Percentiles rank a stretch among this genome's conserved stretches.
Evolutionary conservation across 1,140 invertebrate species (phyloP).

Genomic region (Drosophila busckii): DNA sequence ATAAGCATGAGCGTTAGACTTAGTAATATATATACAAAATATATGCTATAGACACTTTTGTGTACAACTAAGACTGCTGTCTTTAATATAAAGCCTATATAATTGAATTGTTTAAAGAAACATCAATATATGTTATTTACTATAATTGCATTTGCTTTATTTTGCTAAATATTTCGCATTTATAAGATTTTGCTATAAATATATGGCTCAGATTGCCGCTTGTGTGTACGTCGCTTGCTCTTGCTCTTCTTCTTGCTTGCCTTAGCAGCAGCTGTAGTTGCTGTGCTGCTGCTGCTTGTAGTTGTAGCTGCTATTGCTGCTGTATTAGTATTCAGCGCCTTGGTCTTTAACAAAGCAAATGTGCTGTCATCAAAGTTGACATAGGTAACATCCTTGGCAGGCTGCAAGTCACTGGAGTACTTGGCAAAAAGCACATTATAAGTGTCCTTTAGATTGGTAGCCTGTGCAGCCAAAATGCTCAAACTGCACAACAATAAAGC

Average conservation of each 20-base stretch:
- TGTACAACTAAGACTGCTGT: too few relatives aligned
- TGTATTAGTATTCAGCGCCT: slow-evolving; percentile 7
- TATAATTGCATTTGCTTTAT: background rate
- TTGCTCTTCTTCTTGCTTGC: background rate
- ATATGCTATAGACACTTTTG: too few relatives aligned
- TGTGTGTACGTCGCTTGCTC: background rate
- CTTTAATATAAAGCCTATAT: too few relatives aligned
- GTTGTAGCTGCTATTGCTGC: background rate
- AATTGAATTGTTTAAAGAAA: too few relatives aligned
- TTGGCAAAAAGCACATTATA: slow-evolving; percentile 1
- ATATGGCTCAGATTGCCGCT: too few relatives aligned
- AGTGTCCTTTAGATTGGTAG: background rate
- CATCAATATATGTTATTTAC: too few relatives aligned
- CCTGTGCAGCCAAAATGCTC: background rate
- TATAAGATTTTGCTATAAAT: too few relatives aligned
- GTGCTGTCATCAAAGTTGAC: slow-evolving; percentile 20
- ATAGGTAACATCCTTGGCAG: slow-evolving; percentile 23
- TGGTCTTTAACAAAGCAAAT: slow-evolving; percentile 6
- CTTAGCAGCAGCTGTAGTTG: background rate
- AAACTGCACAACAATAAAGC: background rate
- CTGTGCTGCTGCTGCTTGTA: background rate
- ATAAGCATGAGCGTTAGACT: too few relatives aligned
- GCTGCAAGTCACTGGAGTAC: background rate
- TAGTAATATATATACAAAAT: too few relatives aligned
- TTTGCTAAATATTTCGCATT: background rate